These are phyloP conservation scores for Manacus vitellinus DNA, from an alignment of 2,113 vertebrate species.

Conservation along the genomic window DNA sequence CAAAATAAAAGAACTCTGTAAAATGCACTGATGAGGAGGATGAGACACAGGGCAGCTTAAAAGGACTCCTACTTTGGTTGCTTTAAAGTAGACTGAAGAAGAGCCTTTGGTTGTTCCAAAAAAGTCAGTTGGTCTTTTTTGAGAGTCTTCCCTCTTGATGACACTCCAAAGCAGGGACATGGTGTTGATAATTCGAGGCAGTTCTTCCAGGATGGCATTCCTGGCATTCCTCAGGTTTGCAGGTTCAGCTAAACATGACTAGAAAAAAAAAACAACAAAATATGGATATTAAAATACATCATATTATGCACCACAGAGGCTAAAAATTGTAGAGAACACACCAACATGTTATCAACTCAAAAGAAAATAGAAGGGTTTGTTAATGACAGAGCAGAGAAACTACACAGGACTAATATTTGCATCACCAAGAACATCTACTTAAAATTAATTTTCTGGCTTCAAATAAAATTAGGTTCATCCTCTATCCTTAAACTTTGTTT, in stretches of 20 bases:
- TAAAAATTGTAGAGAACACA: neutral
- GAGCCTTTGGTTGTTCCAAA: slow-evolving; percentile 80
- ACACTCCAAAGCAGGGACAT: slow-evolving; percentile 90
- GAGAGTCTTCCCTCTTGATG: slow-evolving; percentile 83
- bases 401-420: neutral
- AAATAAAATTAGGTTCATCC: neutral
- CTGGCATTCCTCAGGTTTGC: slow-evolving; percentile 87
- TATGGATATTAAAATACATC: neutral
- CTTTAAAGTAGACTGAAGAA: slow-evolving; percentile 91
- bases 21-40: neutral
- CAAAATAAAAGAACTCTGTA: neutral
- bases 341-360: neutral
- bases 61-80: slow-evolving; percentile 83
- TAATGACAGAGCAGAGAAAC: neutral
- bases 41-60: neutral
- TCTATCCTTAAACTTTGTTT: neutral
- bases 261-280: neutral
- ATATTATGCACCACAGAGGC: neutral
- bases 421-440: neutral
- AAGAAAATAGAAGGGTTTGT: neutral
- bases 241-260: slow-evolving; percentile 79
- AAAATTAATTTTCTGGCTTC: neutral
- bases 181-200: slow-evolving; percentile 87
- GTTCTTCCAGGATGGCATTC: slow-evolving; percentile 88
- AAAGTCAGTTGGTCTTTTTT: slow-evolving; percentile 80